Base-by-base conservation (phyloP, 2,113 vertebrate species). In the Pitta sordida region DNA sequence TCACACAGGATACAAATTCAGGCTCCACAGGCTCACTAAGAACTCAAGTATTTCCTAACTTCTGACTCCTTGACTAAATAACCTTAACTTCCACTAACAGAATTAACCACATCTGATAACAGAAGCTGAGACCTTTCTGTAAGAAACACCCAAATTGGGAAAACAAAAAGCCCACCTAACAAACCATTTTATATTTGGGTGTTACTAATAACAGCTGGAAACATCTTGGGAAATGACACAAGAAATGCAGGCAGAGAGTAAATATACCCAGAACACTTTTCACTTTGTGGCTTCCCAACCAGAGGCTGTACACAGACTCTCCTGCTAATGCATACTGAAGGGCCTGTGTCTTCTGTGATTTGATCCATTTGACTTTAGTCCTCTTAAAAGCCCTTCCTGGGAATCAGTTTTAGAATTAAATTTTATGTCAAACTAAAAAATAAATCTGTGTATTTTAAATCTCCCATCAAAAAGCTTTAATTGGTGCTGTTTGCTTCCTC, bases 291-390 rank as follows among this genome's bases (percentile, higher is more conserved):
- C 60, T 36, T 93, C 27, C 23, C 34, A 80, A 73, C 24, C 53
- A 80, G 41, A 73, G 26, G 63, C 49, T 65, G 12, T 18, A 65
- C 0, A 0, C 6, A 23, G 55, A 86, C 49, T 29, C 43, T 8
- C 67, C 59, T n/a, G 6, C n/a, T 86, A 73, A 77, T 16, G 34
- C 11, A 23, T 43, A n/a, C 3, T 2, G 1, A 48, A 68, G 60
- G 8, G 32, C 34, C 26, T 48, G 32, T 5, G 20, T 68, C 67
- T 68, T 78, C 58, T 41, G 41, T 36, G 19, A 85, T 65, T 69
- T 82, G 60, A 51, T 11, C 34, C 21, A 48, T 49, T 39, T 69
- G 56, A 74, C 64, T 84, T 82, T 0, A 67, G 56, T 67, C 19
- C 55, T 56, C 51, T 39, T 68, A 76, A 83, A 83, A 41, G 0